A percentile compares a stretch with the other conserved stretches of the same genome.
These are phyloP conservation scores for Drosophila subquinaria DNA, from an alignment of 2,888 invertebrate genomes.

Conservation along the genomic window DNA sequence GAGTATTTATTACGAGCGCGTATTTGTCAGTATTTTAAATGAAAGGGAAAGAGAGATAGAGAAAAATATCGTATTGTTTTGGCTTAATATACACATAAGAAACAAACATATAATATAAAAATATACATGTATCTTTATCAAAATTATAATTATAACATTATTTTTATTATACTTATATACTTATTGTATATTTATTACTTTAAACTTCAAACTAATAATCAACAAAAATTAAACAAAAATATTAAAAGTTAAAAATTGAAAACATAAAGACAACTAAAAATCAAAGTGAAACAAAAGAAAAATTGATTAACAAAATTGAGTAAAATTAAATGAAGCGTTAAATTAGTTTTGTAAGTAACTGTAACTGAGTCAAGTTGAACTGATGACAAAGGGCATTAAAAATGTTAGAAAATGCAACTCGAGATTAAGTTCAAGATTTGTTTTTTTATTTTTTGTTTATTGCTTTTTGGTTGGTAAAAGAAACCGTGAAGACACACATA, in stretches of 20 bases:
- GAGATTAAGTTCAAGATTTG: slow-evolving; percentile 25
- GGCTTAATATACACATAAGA: slow-evolving; percentile 75
- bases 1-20: slow-evolving; percentile 54
- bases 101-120: slow-evolving; percentile 58
- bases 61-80: slow-evolving; percentile 80
- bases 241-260: not conserved
- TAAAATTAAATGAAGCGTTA: slow-evolving; percentile 8
- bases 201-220: slow-evolving; percentile 25
- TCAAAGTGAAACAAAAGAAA: not conserved
- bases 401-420: slow-evolving; percentile 51
- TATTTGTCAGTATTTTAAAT: slow-evolving; percentile 65
- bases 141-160: slow-evolving; percentile 10
- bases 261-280: not conserved
- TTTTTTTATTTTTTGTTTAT: not conserved
- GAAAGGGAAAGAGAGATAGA: slow-evolving; percentile 81
- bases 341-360: slow-evolving; percentile 8
- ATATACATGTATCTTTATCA: slow-evolving; percentile 44
- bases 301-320: no score
- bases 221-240: slow-evolving; percentile 14
- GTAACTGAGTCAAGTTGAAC: slow-evolving; percentile 43
- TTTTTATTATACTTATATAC: slow-evolving; percentile 29
- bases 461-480: slow-evolving; percentile 6
- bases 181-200: slow-evolving; percentile 14
- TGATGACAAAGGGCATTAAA: slow-evolving; percentile 51
- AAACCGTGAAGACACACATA: slow-evolving; percentile 51